Conservation (phyloP, 1,140 invertebrate species). For the Brachionus manjavacas region DNA sequence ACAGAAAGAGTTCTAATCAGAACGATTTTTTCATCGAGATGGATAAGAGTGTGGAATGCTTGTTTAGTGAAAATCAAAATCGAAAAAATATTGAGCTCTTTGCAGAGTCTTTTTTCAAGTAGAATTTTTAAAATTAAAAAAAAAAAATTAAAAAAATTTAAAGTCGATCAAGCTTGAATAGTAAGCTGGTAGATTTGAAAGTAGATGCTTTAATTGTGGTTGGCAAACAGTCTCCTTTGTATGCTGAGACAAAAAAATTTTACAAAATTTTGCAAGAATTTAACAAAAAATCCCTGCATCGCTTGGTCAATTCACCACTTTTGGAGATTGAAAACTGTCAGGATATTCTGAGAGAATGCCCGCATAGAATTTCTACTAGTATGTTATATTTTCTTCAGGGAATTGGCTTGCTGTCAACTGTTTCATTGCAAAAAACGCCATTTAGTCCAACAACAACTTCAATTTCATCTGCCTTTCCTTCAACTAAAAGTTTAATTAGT, state of each 20-base stretch:
- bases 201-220: slow-evolving; percentile 30
- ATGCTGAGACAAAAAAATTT: slow-evolving; percentile 3
- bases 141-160: not conserved
- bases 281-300: not conserved
- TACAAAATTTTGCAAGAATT: slow-evolving; percentile 17
- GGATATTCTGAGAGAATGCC: slow-evolving; percentile 22
- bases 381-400: slow-evolving; percentile 42
- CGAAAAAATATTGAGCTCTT: slow-evolving; percentile 42
- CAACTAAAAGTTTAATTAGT: not conserved
- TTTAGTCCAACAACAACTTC: not conserved
- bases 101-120: slow-evolving; percentile 42
- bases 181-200: not conserved
- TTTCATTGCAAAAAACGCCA: not conserved
- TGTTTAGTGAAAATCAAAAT: slow-evolving; percentile 14
- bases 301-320: slow-evolving; percentile 38
- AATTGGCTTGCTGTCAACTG: slow-evolving; percentile 12
- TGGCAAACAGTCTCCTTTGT: slow-evolving; percentile 15
- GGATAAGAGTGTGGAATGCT: slow-evolving; percentile 63
- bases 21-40: slow-evolving; percentile 79
- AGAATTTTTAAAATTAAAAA: not conserved
- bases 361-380: not conserved
- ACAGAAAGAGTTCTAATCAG: slow-evolving; percentile 52
- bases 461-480: not conserved
- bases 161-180: not conserved
- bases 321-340: not conserved